Conservation (phyloP, 53 echinoderm and acorn worm genomes). For the Henricia sp. region DNA sequence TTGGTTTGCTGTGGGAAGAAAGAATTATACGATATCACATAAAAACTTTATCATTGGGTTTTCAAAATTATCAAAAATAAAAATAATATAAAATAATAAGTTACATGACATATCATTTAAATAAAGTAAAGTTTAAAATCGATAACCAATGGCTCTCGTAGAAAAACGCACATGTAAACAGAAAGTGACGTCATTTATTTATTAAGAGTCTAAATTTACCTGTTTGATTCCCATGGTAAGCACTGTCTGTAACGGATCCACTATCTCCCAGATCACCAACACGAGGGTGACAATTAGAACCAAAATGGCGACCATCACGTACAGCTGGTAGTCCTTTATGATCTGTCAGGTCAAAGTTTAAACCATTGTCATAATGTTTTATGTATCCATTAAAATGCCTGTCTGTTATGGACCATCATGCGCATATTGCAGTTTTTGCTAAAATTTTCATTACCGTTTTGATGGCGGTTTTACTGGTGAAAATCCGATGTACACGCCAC, state of each 20-base stretch:
- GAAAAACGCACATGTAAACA: too few relatives aligned
- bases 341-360: conserved; percentile 50
- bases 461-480: conserved; percentile 77
- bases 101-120: too few relatives aligned
- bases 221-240: conserved; percentile 23
- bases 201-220: too few relatives aligned
- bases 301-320: conserved; percentile 77
- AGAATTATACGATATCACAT: too few relatives aligned
- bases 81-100: too few relatives aligned
- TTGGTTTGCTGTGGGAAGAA: conserved; percentile 31
- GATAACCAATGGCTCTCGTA: too few relatives aligned
- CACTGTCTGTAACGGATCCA: conserved; percentile 56
- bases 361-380: background rate
- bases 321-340: conserved; percentile 87
- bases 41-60: too few relatives aligned
- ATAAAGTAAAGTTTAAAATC: too few relatives aligned
- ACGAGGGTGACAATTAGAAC: conserved; percentile 71
- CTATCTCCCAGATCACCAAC: conserved; percentile 74
- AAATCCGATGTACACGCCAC: conserved; percentile 90
- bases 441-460: conserved; percentile 67
- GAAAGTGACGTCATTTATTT: too few relatives aligned
- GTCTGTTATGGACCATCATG: background rate
- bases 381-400: background rate
- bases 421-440: too few relatives aligned
- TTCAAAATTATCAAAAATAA: too few relatives aligned